phyloP scores from a whole-genome alignment of 2,888 invertebrate genomes.

The Troides aeacus region DNA sequence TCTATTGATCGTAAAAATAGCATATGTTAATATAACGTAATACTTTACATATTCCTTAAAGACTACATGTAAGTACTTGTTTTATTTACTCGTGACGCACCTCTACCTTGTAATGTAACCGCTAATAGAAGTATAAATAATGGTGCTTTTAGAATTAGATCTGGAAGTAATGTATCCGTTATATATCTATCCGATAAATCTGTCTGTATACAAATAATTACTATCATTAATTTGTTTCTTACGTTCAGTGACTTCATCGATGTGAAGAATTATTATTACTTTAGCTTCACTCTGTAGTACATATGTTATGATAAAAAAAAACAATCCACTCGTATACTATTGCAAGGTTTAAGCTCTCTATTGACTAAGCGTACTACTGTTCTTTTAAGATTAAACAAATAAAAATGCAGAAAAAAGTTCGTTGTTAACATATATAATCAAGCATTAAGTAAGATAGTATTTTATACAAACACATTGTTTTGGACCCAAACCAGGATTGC shows the following conservation, averaged over 20 bases:
- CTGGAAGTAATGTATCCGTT: not conserved
- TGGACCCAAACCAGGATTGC: slow-evolving; percentile 35
- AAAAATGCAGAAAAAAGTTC: slow-evolving; percentile 28
- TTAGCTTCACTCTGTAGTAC: not conserved
- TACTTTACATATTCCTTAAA: too few species aligned
- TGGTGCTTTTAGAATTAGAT: not conserved
- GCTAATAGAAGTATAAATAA: not conserved
- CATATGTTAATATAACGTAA: too few species aligned
- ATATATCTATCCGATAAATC: not conserved
- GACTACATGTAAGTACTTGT: too few species aligned
- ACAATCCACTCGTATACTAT: too few species aligned
- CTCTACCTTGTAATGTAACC: not conserved
- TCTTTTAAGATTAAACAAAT: too few species aligned
- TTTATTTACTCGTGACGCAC: not conserved
- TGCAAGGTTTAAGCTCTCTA: too few species aligned
- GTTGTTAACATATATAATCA: slow-evolving; percentile 31
- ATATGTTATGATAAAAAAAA: not conserved
- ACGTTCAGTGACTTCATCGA: not conserved
- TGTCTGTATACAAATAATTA: not conserved
- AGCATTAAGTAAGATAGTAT: slow-evolving; percentile 36
- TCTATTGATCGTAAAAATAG: too few species aligned
- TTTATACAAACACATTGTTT: slow-evolving; percentile 39
- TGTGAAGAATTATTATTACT: not conserved
- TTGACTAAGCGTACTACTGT: too few species aligned
- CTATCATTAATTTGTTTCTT: not conserved